phyloP scores from a whole-genome alignment of 2,888 invertebrate genomes.

The Anodontia alba region DNA sequence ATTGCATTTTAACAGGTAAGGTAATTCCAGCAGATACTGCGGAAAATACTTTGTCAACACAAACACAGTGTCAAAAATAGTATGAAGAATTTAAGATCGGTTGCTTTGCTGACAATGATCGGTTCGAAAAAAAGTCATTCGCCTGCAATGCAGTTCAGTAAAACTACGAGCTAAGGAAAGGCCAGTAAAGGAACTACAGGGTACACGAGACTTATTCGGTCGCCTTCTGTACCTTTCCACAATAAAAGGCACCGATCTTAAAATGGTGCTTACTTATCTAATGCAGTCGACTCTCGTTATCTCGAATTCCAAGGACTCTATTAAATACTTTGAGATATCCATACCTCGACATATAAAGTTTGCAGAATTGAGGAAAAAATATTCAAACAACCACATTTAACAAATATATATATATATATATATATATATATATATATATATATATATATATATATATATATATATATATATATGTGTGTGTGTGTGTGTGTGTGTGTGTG shows the following conservation, averaged over 20 bases:
- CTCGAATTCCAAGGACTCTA: too few relatives aligned
- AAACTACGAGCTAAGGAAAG: slow-evolving; percentile 1
- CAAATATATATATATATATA: too few relatives aligned
- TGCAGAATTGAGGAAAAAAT: too few relatives aligned
- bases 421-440: too few relatives aligned
- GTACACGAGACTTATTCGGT: slow-evolving; percentile 47
- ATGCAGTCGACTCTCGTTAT: too few relatives aligned
- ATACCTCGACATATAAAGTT: too few relatives aligned
- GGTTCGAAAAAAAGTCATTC: slow-evolving; percentile 52
- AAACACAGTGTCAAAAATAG: slow-evolving; percentile 17
- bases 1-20: slow-evolving; percentile 36
- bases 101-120: slow-evolving; percentile 23
- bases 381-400: too few relatives aligned
- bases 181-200: slow-evolving; percentile 11
- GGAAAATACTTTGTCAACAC: background rate
- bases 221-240: slow-evolving; percentile 23
- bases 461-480: too few relatives aligned
- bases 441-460: too few relatives aligned
- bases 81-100: slow-evolving; percentile 34
- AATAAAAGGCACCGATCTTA: slow-evolving; percentile 33
- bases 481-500: too few relatives aligned
- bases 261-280: slow-evolving; percentile 31
- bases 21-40: slow-evolving; percentile 16
- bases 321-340: too few relatives aligned
- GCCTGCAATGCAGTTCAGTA: slow-evolving; percentile 17